Evolutionary conservation across 1,140 invertebrate species (phyloP).

Genomic region (Samia ricini): DNA sequence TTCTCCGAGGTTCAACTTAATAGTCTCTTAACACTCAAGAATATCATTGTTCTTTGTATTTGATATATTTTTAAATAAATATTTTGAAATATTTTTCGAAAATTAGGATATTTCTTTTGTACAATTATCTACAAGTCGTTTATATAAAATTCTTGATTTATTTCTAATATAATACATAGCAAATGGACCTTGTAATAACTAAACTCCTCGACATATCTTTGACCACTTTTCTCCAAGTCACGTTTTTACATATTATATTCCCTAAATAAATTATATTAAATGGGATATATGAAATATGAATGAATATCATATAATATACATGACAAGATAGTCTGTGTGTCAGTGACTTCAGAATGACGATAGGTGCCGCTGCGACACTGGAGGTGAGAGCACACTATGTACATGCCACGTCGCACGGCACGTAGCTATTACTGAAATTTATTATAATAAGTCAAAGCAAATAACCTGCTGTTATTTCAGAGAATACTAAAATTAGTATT

Average conservation of each 20-base stretch:
- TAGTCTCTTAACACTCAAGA: too few species aligned
- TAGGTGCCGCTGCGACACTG: slow-evolving; percentile 3
- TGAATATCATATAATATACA: not conserved
- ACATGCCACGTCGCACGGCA: not conserved
- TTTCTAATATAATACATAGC: not conserved
- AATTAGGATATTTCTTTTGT: too few species aligned
- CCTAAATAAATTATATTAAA: slow-evolving; percentile 1
- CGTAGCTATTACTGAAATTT: not conserved
- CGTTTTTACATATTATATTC: not conserved
- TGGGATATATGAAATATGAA: not conserved
- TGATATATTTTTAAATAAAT: too few species aligned
- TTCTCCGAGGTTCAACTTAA: too few species aligned
- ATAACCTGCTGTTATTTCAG: too few species aligned
- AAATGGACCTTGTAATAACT: not conserved
- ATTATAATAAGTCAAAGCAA: too few species aligned
- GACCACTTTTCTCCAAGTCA: not conserved
- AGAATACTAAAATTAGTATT: too few species aligned
- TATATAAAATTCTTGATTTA: not conserved
- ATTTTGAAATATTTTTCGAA: too few species aligned
- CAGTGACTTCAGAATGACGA: slow-evolving; percentile 6
- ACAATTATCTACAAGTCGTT: not conserved
- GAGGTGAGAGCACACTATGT: not conserved
- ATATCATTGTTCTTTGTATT: too few species aligned
- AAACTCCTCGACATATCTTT: not conserved
- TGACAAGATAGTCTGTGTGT: slow-evolving; percentile 4